Evolutionary conservation across 2,888 invertebrate species (phyloP).

Genomic region (Timema podura): DNA sequence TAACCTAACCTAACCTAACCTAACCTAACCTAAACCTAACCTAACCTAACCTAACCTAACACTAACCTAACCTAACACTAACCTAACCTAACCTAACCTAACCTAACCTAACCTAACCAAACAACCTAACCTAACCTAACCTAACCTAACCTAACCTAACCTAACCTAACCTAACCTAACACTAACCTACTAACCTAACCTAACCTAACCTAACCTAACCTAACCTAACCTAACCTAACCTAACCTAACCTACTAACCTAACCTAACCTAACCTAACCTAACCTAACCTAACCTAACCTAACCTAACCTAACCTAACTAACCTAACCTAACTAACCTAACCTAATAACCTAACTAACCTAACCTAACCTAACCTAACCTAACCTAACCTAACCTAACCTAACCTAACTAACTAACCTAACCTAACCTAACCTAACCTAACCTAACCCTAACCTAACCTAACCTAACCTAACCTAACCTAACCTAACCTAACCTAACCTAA

Average conservation of each 20-base stretch:
- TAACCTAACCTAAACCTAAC: too few species aligned
- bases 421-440: neutral
- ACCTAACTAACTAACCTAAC: conserved; percentile 19
- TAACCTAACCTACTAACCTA: neutral
- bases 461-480: conserved; percentile 27
- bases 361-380: conserved; percentile 29
- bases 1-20: neutral
- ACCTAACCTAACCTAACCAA: too few species aligned
- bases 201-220: conserved; percentile 20
- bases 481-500: conserved; percentile 26
- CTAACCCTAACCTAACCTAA: conserved; percentile 21
- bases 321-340: conserved; percentile 19
- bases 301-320: conserved; percentile 18
- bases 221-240: conserved; percentile 19
- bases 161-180: conserved; percentile 18
- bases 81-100: conserved; percentile 25
- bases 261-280: conserved; percentile 13
- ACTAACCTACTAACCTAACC: conserved; percentile 17
- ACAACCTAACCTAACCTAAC: too few species aligned
- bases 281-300: conserved; percentile 17
- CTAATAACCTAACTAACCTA: conserved; percentile 26
- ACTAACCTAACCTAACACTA: too few species aligned
- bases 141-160: conserved; percentile 29
- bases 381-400: conserved; percentile 27
- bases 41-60: too few species aligned